Conservation (phyloP, 1,140 invertebrate species). For the Lucilia cuprina region DNA sequence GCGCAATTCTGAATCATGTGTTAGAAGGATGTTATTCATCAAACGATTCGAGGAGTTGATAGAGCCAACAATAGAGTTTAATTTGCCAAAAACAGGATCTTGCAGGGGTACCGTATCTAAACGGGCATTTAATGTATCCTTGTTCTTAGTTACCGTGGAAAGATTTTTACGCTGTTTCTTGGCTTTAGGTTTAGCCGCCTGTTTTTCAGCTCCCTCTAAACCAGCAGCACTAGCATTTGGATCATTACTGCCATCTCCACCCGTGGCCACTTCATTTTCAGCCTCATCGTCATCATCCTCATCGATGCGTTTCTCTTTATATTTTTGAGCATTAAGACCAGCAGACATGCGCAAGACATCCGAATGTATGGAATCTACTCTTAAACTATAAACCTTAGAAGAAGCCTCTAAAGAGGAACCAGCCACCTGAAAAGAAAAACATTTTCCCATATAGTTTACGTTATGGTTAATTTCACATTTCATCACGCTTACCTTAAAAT, state of each 20-base stretch:
- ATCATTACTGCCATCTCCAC: slow-evolving; percentile 35
- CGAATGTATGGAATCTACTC: slow-evolving; percentile 75
- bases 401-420: slow-evolving; percentile 77
- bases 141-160: slow-evolving; percentile 61
- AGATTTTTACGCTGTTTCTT: slow-evolving; percentile 55
- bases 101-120: slow-evolving; percentile 56
- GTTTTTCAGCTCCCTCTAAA: slow-evolving; percentile 37
- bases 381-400: slow-evolving; percentile 76
- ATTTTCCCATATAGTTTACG: neutral
- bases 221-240: slow-evolving; percentile 34
- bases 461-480: no score
- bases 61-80: slow-evolving; percentile 58
- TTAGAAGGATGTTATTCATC: slow-evolving; percentile 58
- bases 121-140: slow-evolving; percentile 59
- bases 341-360: slow-evolving; percentile 74
- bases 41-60: slow-evolving; percentile 59
- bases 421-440: slow-evolving; percentile 60
- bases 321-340: slow-evolving; percentile 62
- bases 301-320: slow-evolving; percentile 47
- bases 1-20: slow-evolving; percentile 49
- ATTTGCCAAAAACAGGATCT: slow-evolving; percentile 59
- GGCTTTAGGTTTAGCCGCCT: slow-evolving; percentile 48
- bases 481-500: slow-evolving; percentile 67
- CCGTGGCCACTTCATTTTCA: slow-evolving; percentile 45
- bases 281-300: slow-evolving; percentile 49